Conservation (phyloP, 30 jellyfish, hydroid and myxozoan genomes). For the Aurelia sp. region DNA sequence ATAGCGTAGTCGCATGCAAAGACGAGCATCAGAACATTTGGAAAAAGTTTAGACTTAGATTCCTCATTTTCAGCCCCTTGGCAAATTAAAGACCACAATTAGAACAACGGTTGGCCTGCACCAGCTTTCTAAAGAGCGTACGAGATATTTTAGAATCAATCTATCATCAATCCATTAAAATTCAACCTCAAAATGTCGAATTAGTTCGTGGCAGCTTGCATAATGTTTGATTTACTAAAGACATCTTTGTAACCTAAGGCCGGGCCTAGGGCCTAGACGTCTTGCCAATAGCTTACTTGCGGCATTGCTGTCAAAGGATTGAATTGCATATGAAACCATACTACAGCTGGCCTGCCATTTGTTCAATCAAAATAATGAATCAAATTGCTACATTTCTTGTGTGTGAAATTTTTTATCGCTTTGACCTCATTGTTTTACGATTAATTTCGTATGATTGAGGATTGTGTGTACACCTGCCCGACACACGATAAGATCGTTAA, state of each 20-base stretch:
- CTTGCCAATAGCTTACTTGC: constrained; percentile 35
- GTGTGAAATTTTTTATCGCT: constrained; percentile 45
- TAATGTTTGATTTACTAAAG: not conserved
- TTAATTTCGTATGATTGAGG: constrained; percentile 40
- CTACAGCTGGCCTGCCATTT: constrained; percentile 67
- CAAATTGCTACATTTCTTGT: constrained; percentile 60
- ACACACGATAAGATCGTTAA: constrained; percentile 28
- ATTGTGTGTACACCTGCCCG: constrained; percentile 75
- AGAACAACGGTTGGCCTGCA: no score
- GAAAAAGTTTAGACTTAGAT: no score
- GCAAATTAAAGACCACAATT: no score
- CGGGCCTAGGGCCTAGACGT: not conserved
- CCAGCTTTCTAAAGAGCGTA: no score
- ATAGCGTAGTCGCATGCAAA: no score
- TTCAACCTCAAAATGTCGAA: no score
- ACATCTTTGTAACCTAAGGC: not conserved
- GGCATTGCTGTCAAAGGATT: constrained; percentile 48
- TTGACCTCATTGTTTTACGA: constrained; percentile 52
- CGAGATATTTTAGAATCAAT: no score
- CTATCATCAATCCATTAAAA: no score
- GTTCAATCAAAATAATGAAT: constrained; percentile 42
- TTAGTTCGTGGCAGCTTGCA: no score
- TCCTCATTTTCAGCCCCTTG: no score
- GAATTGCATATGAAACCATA: constrained; percentile 29
- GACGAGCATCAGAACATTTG: no score